These are phyloP conservation scores for Lordiphosa collinella DNA, from an alignment of 1,140 invertebrate genomes.

Conservation along the genomic window DNA sequence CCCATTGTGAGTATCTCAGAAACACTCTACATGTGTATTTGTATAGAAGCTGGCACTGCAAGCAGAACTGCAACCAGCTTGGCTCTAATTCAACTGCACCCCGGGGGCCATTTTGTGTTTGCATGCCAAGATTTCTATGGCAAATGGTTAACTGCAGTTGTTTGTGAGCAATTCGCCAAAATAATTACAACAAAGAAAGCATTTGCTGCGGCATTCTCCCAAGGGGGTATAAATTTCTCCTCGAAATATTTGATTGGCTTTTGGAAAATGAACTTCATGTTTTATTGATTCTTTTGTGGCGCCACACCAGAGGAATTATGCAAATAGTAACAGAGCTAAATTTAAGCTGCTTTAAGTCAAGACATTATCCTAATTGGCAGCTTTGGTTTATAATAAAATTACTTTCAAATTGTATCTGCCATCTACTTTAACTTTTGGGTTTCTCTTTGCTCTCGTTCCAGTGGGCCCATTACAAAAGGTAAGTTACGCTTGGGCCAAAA, in stretches of 20 bases:
- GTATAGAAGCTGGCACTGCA: constrained; percentile 9
- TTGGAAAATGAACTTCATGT: too few relatives aligned
- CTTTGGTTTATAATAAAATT: constrained; percentile 50
- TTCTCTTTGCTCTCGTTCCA: constrained; percentile 28
- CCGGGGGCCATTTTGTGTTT: neutral
- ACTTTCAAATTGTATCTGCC: constrained; percentile 50
- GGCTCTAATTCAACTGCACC: constrained; percentile 7
- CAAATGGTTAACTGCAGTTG: too few relatives aligned
- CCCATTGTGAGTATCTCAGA: constrained; percentile 30
- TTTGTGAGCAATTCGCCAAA: too few relatives aligned
- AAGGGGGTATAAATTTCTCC: too few relatives aligned
- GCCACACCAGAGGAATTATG: too few relatives aligned
- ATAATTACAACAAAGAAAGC: too few relatives aligned
- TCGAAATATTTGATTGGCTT: too few relatives aligned
- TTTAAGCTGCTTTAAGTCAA: constrained; percentile 5
- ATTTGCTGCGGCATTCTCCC: too few relatives aligned
- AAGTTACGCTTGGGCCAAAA: constrained; percentile 26
- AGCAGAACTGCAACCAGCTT: constrained; percentile 3
- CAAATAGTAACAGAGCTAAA: too few relatives aligned
- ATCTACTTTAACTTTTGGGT: constrained; percentile 46
- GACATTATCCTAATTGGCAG: constrained; percentile 68
- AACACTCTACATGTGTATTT: constrained; percentile 18
- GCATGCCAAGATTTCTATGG: too few relatives aligned
- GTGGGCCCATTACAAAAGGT: constrained; percentile 44
- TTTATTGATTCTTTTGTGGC: too few relatives aligned